Conservation (phyloP, 1,140 invertebrate species). For the Ceratoteleas bidentatus region DNA sequence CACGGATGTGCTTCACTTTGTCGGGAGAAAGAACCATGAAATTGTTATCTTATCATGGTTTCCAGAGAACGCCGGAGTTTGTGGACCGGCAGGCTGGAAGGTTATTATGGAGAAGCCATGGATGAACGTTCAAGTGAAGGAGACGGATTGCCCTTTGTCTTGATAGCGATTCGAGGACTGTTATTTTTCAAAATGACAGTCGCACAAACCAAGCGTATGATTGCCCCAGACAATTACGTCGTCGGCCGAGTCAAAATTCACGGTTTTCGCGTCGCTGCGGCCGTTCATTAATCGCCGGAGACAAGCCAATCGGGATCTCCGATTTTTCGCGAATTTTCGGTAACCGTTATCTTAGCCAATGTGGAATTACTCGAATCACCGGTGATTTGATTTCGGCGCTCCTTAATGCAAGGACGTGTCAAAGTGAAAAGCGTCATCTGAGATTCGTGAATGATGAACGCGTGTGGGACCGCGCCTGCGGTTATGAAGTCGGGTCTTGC, state of each 20-base stretch:
- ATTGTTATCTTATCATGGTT: conserved; percentile 66
- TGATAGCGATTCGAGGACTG: conserved; percentile 38
- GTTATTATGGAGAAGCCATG: conserved; percentile 60
- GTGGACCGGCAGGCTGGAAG: conserved; percentile 59
- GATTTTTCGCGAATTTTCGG: not conserved
- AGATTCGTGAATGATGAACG: conserved; percentile 51
- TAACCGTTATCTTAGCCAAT: too few relatives aligned
- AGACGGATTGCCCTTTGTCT: conserved; percentile 58
- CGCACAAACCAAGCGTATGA: conserved; percentile 35
- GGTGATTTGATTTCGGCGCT: conserved; percentile 66
- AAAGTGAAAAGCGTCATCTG: conserved; percentile 55
- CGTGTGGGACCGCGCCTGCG: conserved; percentile 64
- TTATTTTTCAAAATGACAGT: conserved; percentile 58
- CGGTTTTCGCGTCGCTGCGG: too few relatives aligned
- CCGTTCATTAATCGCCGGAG: too few relatives aligned
- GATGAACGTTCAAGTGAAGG: conserved; percentile 55
- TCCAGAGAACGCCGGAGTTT: conserved; percentile 33
- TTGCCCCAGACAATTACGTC: conserved; percentile 33
- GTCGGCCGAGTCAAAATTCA: conserved; percentile 1
- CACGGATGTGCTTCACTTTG: conserved; percentile 59
- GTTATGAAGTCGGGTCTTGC: conserved; percentile 68
- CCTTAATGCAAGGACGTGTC: conserved; percentile 43
- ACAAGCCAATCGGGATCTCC: not conserved
- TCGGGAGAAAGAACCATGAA: conserved; percentile 67
- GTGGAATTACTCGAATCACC: conserved; percentile 26